These are phyloP conservation scores for Pterocles gutturalis DNA, from an alignment of 2,113 vertebrate genomes.

Conservation along the genomic window DNA sequence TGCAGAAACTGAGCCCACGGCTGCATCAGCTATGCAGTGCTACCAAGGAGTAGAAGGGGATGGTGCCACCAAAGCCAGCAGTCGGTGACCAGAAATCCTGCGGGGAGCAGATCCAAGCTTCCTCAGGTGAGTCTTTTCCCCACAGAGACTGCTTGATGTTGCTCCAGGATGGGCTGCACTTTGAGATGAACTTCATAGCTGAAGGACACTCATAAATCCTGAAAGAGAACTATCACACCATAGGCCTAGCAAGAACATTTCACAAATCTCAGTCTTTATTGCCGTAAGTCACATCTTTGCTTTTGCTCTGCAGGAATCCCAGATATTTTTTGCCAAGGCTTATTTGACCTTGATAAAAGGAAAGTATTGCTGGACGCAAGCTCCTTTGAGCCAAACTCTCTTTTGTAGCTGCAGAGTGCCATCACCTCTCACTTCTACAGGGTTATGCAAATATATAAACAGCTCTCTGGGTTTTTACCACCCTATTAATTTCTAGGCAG, in stretches of 20 bases:
- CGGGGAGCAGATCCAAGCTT: not conserved
- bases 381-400: not conserved
- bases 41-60: not conserved
- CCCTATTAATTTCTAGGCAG: not conserved
- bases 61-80: not conserved
- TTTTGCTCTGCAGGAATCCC: not conserved
- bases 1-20: not conserved
- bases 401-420: not conserved
- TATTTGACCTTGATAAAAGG: not conserved
- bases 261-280: not conserved
- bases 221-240: not conserved
- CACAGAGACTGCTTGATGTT: rapidly evolving
- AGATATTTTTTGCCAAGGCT: not conserved
- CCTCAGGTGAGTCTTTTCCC: not conserved
- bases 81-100: not conserved
- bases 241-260: not conserved
- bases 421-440: not conserved
- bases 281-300: not conserved
- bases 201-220: not conserved
- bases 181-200: not conserved
- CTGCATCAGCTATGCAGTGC: not conserved
- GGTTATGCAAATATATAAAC: not conserved
- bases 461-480: not conserved
- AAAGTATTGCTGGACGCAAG: not conserved
- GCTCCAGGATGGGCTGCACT: not conserved